Base-by-base conservation (phyloP, 2,888 invertebrate species). In the Eupelmus urozonus region DNA sequence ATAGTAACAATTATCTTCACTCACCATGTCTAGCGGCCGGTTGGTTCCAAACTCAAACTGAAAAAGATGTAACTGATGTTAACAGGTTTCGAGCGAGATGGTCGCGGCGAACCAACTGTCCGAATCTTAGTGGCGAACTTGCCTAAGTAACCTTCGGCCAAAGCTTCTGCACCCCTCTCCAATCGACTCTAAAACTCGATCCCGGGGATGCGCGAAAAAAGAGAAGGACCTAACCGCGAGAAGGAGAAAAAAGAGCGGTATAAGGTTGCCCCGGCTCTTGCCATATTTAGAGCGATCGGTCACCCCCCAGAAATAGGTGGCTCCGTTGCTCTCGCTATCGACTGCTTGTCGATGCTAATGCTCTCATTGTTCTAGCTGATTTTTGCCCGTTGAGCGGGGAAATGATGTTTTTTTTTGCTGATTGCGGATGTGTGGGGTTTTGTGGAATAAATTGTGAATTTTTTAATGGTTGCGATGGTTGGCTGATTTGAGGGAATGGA, bases 281-380 rank as follows among this genome's bases (percentile, higher is more conserved):
- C 89, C 89, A 89, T 89, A 89, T 89, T 89, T 89, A 89, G 89
- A 88, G 85, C 85, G 88, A 88, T 88, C 85, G 78, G 88, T 85
- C 78, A 83, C 83, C 83, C 88, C 89, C 86, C 89, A 86, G 87
- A 90, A 90, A 89, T 89, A 89, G 89, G 34, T n/a, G n/a, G n/a
- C n/a, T n/a, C n/a, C n/a, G n/a, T n/a, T n/a, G n/a, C n/a, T n/a
- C n/a, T n/a, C n/a, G n/a, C n/a, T n/a, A n/a, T n/a, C n/a, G n/a
- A n/a, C n/a, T n/a, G n/a, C n/a, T n/a, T n/a, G n/a, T n/a, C n/a
- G n/a, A n/a, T n/a, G n/a, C n/a, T n/a, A n/a, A n/a, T n/a, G n/a
- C n/a, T n/a, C n/a, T n/a, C n/a, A n/a, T n/a, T n/a, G n/a, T n/a
- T n/a, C n/a, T n/a, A n/a, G n/a, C n/a, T n/a, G n/a, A n/a, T n/a